Evolutionary conservation across 1,140 invertebrate genomes (phyloP).

Genomic region (Telenomus remus): DNA sequence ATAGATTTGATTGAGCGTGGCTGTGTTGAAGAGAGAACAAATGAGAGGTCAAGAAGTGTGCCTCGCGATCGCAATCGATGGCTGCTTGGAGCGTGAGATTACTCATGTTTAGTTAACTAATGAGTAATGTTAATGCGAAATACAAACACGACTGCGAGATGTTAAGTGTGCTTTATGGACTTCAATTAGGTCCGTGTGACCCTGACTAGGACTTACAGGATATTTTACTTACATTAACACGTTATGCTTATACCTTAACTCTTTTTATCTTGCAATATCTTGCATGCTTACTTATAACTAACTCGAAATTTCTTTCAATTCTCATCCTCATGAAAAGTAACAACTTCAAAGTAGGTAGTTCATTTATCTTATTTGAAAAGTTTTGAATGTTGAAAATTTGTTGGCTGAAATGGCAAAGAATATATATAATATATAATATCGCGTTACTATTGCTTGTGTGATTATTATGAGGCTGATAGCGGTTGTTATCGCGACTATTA

Average conservation of each 20-base stretch:
- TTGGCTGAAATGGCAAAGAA: no score
- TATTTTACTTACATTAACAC: conserved; percentile 7
- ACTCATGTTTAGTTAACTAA: conserved; percentile 49
- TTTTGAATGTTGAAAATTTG: no score
- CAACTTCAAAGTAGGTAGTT: no score
- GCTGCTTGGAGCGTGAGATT: conserved; percentile 39
- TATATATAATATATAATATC: no score
- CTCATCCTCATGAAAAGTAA: no score
- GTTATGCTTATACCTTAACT: background rate
- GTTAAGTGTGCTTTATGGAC: conserved; percentile 35
- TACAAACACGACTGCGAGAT: conserved; percentile 28
- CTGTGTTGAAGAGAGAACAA: conserved; percentile 17
- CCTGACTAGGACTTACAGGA: conserved; percentile 18
- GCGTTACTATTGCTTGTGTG: no score
- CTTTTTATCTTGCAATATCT: conserved; percentile 40
- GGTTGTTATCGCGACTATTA: no score
- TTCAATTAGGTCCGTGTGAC: conserved; percentile 25
- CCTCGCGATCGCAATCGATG: conserved; percentile 38
- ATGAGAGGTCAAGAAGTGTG: conserved; percentile 40
- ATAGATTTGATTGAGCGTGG: conserved; percentile 21
- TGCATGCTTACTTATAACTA: conserved; percentile 9
- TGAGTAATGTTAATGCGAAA: conserved; percentile 48
- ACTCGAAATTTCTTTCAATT: no score
- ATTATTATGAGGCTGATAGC: no score
- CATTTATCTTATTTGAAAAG: no score